Evolutionary conservation across 2,797 vertebrate genomes (phyloP).

Genomic region (Tympanoctomys barrerae): DNA sequence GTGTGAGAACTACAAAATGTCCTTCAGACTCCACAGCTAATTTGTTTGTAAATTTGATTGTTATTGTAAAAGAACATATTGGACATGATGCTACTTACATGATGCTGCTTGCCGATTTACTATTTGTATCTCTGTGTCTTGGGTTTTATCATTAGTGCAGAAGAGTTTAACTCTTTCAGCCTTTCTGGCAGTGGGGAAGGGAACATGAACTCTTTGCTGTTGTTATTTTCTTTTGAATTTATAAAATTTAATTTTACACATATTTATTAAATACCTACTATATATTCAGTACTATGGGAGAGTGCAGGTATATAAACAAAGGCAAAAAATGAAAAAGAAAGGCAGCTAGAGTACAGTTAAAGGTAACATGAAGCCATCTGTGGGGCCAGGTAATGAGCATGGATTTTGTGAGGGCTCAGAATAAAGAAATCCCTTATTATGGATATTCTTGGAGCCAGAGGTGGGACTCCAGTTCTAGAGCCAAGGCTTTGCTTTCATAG

Average conservation of each 20-base stretch:
- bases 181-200: background rate
- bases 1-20: slow-evolving; percentile 86
- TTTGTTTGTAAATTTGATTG: slow-evolving; percentile 88
- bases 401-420: slow-evolving; percentile 25
- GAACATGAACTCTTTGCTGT: slow-evolving; percentile 26
- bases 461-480: background rate
- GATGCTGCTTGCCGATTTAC: slow-evolving; percentile 77
- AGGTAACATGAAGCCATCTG: background rate
- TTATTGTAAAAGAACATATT: slow-evolving; percentile 83
- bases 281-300: background rate
- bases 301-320: background rate
- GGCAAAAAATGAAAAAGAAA: slow-evolving; percentile 24
- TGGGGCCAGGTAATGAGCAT: background rate
- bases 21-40: slow-evolving; percentile 87
- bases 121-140: slow-evolving; percentile 74
- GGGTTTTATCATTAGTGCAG: slow-evolving; percentile 67
- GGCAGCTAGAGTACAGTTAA: background rate
- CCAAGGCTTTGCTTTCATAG: slow-evolving; percentile 30
- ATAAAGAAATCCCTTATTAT: background rate
- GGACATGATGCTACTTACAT: slow-evolving; percentile 75
- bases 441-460: background rate
- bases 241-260: slow-evolving; percentile 46
- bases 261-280: slow-evolving; percentile 46
- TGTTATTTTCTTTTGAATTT: slow-evolving; percentile 7
- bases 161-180: slow-evolving; percentile 68